phyloP scores from a whole-genome alignment of 2,888 invertebrate genomes.

The Agrotis clavis region DNA sequence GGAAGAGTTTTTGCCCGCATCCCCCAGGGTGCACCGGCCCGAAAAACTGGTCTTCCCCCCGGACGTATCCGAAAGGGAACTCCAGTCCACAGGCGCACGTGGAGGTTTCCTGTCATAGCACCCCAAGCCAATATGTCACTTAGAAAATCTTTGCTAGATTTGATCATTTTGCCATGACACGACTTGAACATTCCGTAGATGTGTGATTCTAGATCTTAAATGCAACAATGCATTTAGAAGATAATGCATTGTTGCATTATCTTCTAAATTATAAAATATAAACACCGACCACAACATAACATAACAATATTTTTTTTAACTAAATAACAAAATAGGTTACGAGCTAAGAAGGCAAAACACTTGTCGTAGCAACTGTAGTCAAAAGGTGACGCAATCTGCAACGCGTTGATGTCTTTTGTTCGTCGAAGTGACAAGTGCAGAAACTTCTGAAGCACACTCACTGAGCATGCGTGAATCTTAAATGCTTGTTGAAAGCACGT shows the following conservation, averaged over 20 bases:
- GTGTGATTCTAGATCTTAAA: too few species aligned
- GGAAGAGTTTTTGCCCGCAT: too few species aligned
- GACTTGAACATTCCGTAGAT: too few species aligned
- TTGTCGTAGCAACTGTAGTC: not conserved
- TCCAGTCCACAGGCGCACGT: too few species aligned
- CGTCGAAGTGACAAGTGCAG: constrained; percentile 26
- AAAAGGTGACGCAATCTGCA: constrained; percentile 19
- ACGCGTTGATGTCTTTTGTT: constrained; percentile 76
- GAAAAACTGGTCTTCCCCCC: too few species aligned
- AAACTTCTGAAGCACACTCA: constrained; percentile 13
- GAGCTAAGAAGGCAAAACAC: constrained; percentile 2
- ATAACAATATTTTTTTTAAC: not conserved
- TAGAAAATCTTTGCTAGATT: not conserved
- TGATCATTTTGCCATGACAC: not conserved
- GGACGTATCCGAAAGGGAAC: too few species aligned
- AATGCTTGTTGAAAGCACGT: constrained; percentile 31
- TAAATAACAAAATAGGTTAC: constrained; percentile 11
- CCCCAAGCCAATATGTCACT: too few species aligned
- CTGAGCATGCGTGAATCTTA: constrained; percentile 10
- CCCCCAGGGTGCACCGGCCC: too few species aligned
- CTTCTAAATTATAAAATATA: not conserved
- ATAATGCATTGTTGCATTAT: not conserved
- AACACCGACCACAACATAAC: not conserved
- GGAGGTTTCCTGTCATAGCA: too few species aligned
- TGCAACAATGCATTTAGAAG: too few species aligned